These are phyloP conservation scores for Drosophila littoralis DNA, from an alignment of 1,140 invertebrate species.

Conservation along the genomic window DNA sequence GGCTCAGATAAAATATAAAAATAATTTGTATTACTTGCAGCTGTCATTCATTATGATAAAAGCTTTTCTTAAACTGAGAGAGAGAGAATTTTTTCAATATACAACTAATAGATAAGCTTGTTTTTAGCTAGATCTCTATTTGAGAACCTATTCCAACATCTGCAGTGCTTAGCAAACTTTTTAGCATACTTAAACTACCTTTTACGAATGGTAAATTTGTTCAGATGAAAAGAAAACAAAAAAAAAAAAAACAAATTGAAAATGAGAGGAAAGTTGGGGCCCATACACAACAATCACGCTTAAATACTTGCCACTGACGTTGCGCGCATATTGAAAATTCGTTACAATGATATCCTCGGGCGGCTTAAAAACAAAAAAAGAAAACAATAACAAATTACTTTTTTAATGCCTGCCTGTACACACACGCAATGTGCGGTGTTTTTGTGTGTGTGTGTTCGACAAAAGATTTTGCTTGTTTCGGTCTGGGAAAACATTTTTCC, in stretches of 20 bases:
- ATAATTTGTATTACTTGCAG: not conserved
- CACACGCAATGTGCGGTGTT: conserved; percentile 19
- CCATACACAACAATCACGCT: conserved; percentile 47
- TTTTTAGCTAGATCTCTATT: no score
- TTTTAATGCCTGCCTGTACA: conserved; percentile 54
- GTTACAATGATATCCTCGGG: conserved; percentile 58
- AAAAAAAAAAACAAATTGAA: conserved; percentile 14
- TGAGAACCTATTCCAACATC: not conserved
- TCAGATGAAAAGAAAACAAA: conserved; percentile 1
- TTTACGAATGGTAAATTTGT: not conserved
- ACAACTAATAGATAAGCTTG: no score
- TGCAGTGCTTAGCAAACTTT: not conserved
- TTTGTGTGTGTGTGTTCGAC: conserved; percentile 38
- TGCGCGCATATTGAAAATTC: conserved; percentile 55
- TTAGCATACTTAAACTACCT: conserved; percentile 9
- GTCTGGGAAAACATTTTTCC: conserved; percentile 54
- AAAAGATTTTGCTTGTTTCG: conserved; percentile 54
- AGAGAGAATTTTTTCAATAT: no score
- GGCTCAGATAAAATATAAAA: not conserved
- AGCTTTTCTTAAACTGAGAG: no score
- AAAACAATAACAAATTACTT: conserved; percentile 65
- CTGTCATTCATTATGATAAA: no score
- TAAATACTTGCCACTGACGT: conserved; percentile 58
- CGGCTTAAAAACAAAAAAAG: conserved; percentile 41
- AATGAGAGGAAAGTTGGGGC: conserved; percentile 1